Percentiles rank a stretch among this genome's conserved stretches.
These are phyloP conservation scores for Globodera ellingtonae DNA, from an alignment of 1,140 invertebrate species.

Conservation along the genomic window DNA sequence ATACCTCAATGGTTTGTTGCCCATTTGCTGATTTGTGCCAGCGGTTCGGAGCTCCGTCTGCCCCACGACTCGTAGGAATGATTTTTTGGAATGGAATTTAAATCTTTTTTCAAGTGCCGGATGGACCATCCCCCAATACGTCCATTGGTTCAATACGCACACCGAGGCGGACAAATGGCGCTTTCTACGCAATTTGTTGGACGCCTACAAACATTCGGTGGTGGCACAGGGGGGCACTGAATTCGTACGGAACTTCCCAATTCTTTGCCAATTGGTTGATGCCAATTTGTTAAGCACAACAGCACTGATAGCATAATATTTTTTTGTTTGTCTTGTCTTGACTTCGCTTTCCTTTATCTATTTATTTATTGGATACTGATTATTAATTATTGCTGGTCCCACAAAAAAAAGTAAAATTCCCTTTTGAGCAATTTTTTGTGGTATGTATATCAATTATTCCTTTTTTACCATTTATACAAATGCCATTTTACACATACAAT, in stretches of 20 bases:
- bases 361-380: no score
- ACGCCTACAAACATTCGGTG: constrained; percentile 57
- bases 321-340: no score
- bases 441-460: no score
- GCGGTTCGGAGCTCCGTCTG: constrained; percentile 39
- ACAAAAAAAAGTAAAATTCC: no score
- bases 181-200: constrained; percentile 53
- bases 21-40: constrained; percentile 50
- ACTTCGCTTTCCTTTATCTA: no score
- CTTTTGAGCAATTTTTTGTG: no score
- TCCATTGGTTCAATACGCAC: constrained; percentile 55
- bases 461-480: no score
- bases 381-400: no score
- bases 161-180: constrained; percentile 48
- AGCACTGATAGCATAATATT: neutral
- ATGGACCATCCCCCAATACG: constrained; percentile 57
- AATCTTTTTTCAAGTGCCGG: constrained; percentile 36
- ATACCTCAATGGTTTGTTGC: constrained; percentile 43
- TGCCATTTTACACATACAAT: no score
- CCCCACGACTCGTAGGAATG: constrained; percentile 49
- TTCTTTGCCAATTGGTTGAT: constrained; percentile 44
- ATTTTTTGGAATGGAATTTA: neutral
- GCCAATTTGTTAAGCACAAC: neutral
- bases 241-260: constrained; percentile 51
- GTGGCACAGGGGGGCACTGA: constrained; percentile 45